Conservation (phyloP, 1,140 invertebrate species). For the Drosophila rufa region DNA sequence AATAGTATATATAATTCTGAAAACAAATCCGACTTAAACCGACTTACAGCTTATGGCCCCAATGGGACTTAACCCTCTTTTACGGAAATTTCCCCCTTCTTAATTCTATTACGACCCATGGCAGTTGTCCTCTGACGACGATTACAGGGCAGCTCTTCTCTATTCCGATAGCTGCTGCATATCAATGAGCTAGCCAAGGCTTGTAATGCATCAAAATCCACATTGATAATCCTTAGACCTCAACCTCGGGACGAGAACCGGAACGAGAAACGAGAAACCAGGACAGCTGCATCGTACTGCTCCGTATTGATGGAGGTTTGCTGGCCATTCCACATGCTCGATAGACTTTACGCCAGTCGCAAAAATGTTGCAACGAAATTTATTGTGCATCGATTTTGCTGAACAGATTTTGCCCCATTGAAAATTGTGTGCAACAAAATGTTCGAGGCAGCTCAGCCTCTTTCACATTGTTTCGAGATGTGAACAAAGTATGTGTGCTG, state of each 20-base stretch:
- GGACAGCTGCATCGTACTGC: slow-evolving; percentile 35
- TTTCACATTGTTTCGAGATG: slow-evolving; percentile 58
- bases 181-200: slow-evolving; percentile 62
- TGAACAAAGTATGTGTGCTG: slow-evolving; percentile 47
- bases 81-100: slow-evolving; percentile 2
- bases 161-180: slow-evolving; percentile 46
- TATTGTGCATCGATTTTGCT: slow-evolving; percentile 69
- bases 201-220: slow-evolving; percentile 71
- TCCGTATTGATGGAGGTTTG: slow-evolving; percentile 42
- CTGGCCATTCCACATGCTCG: slow-evolving; percentile 48
- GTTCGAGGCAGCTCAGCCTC: slow-evolving; percentile 50
- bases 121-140: slow-evolving; percentile 18
- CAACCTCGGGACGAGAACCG: slow-evolving; percentile 29
- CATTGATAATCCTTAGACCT: slow-evolving; percentile 51
- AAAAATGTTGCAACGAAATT: slow-evolving; percentile 71
- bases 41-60: neutral
- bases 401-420: slow-evolving; percentile 52
- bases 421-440: slow-evolving; percentile 61
- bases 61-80: slow-evolving; percentile 10
- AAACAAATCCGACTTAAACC: neutral
- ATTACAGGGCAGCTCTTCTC: slow-evolving; percentile 34
- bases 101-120: slow-evolving; percentile 12
- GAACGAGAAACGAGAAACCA: slow-evolving; percentile 18
- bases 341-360: slow-evolving; percentile 53
- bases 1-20: neutral